Base-by-base conservation (phyloP, 2,797 vertebrate genomes). In the Hozukius guyotensis region DNA sequence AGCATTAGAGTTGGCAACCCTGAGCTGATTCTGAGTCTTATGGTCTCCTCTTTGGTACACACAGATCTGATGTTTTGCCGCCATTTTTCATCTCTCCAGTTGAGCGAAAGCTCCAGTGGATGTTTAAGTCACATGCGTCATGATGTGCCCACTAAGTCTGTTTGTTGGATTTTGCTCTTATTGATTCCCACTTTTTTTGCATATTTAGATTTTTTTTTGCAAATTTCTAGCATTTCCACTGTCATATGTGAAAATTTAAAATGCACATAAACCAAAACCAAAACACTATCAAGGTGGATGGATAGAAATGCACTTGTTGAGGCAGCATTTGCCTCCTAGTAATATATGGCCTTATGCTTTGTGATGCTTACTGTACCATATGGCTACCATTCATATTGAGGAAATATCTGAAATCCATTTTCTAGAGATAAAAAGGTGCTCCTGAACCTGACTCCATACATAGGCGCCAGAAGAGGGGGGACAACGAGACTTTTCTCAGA, bases 241-340 rank as follows among this genome's bases (percentile, higher is more conserved):
- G 8, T n/a, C 9, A 0, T 18, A 49, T 8, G 1, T 0, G 1
- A 49, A 49, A 20, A 20, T 49, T 49, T 20, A 49, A 49, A 49
- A 49, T 49, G 42, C 42, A 49, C 42, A 49, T 49, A 1, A 49
- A 49, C 42, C 18, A 49, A 49, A 49, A 49, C 42, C 42, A 49
- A 0, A 29, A 31, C 24, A n/a, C 18, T 32, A 11, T 32, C 4
- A 32, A 20, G 59, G 29, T 32, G n/a, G 34, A 64, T 38, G 34
- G 61, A 64, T 8, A 2, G 61, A 38, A 38, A 64, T 38, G 13
- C 4, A 24, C 1, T 38, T 64, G 24, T 14, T 1, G 34, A 63
- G 32, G 32, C 3, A 22, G n/a, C 25, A 59, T 29, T 59, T 31
- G 6, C 31, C 18, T 20, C 31, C 57, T 29, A 29, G 27, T 29